Evolutionary conservation across 2,113 vertebrate genomes (phyloP).

Genomic region (Zosterops pallidus): DNA sequence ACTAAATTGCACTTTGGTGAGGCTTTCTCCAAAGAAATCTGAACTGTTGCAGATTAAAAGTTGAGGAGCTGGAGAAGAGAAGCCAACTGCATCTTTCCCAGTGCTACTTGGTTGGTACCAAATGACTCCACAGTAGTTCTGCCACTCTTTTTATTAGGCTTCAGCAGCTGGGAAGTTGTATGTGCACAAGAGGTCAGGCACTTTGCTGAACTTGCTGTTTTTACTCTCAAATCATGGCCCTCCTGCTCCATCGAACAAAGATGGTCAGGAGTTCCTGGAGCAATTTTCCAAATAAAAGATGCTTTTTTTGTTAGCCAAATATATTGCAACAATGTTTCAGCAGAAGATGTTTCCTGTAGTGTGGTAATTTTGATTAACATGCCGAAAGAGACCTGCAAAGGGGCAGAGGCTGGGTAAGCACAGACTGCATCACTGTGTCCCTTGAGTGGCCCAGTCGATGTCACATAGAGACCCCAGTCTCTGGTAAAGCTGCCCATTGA

Average conservation of each 20-base stretch:
- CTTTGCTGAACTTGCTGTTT: not conserved
- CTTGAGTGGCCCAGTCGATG: not conserved
- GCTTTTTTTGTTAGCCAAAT: not conserved
- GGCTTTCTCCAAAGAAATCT: not conserved
- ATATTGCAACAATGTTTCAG: slow-evolving; percentile 9
- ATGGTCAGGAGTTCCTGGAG: not conserved
- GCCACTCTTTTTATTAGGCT: not conserved
- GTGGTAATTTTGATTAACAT: not conserved
- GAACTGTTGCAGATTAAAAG: not conserved
- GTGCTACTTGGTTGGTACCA: not conserved
- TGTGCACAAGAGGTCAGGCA: not conserved
- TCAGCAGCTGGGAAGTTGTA: not conserved
- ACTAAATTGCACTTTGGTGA: not conserved
- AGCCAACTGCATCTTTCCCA: not conserved
- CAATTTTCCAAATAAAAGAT: slow-evolving; percentile 40
- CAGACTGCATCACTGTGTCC: not conserved
- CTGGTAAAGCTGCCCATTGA: not conserved
- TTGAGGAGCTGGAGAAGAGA: not conserved
- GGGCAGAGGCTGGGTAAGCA: not conserved
- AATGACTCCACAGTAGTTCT: not conserved
- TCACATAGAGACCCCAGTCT: not conserved
- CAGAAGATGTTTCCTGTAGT: not conserved
- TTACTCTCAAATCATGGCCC: not conserved
- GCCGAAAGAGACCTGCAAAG: not conserved
- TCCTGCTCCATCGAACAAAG: not conserved